A percentile compares a stretch with the other conserved stretches of the same genome.
Conservation (phyloP, 2,888 invertebrate genomes). For the Scelioninae gen. 2 region DNA sequence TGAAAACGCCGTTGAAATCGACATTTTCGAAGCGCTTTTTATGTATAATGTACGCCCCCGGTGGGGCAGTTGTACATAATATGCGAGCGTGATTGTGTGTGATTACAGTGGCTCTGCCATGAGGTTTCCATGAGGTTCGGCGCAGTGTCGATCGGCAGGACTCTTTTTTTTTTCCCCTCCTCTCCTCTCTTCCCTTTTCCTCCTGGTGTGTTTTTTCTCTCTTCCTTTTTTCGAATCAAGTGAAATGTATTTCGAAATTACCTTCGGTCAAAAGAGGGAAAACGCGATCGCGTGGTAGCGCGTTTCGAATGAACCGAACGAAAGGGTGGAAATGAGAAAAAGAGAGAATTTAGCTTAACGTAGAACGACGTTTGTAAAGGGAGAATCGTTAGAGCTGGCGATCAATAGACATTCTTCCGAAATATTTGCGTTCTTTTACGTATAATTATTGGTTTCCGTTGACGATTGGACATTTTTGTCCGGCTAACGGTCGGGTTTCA, state of each 20-base stretch:
- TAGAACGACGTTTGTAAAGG: conserved; percentile 59
- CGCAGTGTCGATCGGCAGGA: conserved; percentile 60
- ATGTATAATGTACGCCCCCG: conserved; percentile 61
- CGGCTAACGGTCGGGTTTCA: conserved; percentile 35
- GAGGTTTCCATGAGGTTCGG: conserved; percentile 57
- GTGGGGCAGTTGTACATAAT: conserved; percentile 71
- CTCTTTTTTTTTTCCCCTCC: conserved; percentile 41
- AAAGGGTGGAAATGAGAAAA: conserved; percentile 59
- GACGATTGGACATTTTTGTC: conserved; percentile 51
- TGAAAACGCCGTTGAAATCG: conserved; percentile 41
- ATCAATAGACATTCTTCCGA: conserved; percentile 59
- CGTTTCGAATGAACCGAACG: conserved; percentile 60
- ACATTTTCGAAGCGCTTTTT: conserved; percentile 54
- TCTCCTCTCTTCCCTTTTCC: conserved; percentile 19
- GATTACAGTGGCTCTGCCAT: conserved; percentile 65
- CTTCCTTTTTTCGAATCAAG: conserved; percentile 50
- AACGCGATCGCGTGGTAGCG: conserved; percentile 59
- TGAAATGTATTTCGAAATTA: conserved; percentile 61
- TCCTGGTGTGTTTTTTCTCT: conserved; percentile 26
- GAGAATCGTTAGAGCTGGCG: conserved; percentile 55
- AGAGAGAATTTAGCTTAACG: conserved; percentile 60
- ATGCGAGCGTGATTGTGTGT: conserved; percentile 69
- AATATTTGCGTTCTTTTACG: conserved; percentile 60
- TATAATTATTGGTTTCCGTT: conserved; percentile 59
- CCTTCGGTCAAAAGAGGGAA: conserved; percentile 61